These are phyloP conservation scores for Geotrypetes seraphini DNA, from an alignment of 2,797 vertebrate species.

Conservation along the genomic window DNA sequence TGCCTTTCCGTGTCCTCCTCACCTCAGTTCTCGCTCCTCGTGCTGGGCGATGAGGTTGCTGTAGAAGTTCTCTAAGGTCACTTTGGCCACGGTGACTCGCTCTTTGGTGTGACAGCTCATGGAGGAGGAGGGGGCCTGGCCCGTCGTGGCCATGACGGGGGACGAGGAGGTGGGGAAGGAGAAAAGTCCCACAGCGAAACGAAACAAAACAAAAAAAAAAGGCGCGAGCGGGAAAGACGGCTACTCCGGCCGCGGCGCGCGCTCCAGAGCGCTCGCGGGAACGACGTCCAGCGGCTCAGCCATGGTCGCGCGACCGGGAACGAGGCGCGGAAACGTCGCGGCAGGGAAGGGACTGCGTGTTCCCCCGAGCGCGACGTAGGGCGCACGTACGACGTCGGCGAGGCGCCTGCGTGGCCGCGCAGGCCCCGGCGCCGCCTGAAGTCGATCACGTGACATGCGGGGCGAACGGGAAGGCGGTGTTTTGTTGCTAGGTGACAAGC, in stretches of 20 bases:
- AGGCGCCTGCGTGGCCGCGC: too few relatives aligned
- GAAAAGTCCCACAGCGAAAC: background rate
- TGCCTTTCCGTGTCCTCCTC: too few relatives aligned
- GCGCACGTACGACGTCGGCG: too few relatives aligned
- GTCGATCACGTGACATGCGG: too few relatives aligned
- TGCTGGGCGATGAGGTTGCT: conserved; percentile 95
- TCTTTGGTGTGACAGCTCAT: conserved; percentile 99
- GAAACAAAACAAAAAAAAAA: background rate
- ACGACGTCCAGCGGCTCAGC: background rate
- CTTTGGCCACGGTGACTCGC: conserved; percentile 93
- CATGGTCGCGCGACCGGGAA: too few relatives aligned
- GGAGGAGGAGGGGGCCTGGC: conserved; percentile 80
- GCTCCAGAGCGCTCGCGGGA: background rate
- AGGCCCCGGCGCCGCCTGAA: too few relatives aligned
- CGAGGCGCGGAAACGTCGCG: too few relatives aligned
- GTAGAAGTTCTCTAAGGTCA: conserved; percentile 95
- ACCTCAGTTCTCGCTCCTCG: conserved; percentile 95
- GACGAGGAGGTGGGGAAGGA: background rate
- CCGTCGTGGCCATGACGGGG: conserved; percentile 88
- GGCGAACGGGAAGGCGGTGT: too few relatives aligned
- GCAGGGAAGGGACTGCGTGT: too few relatives aligned
- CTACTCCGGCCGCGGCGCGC: background rate
- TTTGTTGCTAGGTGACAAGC: too few relatives aligned
- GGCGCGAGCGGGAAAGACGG: background rate
- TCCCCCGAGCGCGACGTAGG: too few relatives aligned